Percentiles rank a stretch among this genome's conserved stretches.
Conservation (phyloP, 2,113 vertebrate genomes). For the Talpa occidentalis region DNA sequence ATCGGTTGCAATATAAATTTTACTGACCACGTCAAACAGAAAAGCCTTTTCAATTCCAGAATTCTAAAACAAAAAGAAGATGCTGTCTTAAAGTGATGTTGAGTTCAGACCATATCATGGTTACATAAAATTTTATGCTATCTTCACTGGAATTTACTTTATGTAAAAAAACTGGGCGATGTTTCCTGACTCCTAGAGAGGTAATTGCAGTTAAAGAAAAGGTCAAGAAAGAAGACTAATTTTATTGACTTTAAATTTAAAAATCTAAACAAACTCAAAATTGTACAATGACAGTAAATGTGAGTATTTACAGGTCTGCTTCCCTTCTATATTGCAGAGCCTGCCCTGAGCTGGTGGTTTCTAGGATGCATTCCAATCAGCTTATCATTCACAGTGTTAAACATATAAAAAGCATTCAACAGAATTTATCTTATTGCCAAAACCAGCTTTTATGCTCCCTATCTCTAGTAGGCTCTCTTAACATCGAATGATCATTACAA, state of each 20-base stretch:
- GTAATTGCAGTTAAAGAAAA: not conserved
- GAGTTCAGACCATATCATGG: not conserved
- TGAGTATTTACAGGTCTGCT: not conserved
- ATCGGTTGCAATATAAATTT: constrained; percentile 92
- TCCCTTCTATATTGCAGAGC: not conserved
- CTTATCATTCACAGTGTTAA: not conserved
- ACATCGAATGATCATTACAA: not conserved
- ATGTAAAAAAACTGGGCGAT: not conserved
- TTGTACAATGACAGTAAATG: not conserved
- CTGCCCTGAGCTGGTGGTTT: not conserved
- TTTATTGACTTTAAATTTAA: not conserved
- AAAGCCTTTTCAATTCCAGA: constrained; percentile 95
- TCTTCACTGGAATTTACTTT: not conserved
- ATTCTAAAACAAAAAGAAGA: constrained; percentile 86
- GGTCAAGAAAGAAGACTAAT: not conserved
- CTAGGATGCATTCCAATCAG: not conserved
- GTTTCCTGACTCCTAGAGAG: constrained; percentile 17
- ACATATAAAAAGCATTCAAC: not conserved
- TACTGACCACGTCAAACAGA: constrained; percentile 94
- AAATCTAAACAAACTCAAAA: constrained; percentile 28
- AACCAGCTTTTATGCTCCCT: not conserved
- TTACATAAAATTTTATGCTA: constrained; percentile 2
- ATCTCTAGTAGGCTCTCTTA: not conserved
- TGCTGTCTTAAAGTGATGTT: constrained; percentile 44
- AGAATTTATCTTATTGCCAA: not conserved